Evolutionary conservation across 2,113 vertebrate genomes (phyloP).

Genomic region (Buteo buteo): DNA sequence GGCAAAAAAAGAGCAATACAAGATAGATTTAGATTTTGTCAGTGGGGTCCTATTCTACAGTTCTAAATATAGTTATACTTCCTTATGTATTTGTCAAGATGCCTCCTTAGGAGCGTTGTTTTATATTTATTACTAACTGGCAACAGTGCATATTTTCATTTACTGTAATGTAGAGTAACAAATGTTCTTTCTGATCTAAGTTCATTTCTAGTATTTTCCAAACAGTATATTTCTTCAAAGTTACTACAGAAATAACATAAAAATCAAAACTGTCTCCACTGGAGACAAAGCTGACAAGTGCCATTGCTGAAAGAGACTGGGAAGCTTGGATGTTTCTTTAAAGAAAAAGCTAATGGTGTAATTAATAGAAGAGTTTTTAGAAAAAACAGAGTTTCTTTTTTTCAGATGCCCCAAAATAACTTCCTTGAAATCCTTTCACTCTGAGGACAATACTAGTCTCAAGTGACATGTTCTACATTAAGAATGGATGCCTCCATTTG

Average conservation of each 20-base stretch:
- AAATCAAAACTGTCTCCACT: neutral
- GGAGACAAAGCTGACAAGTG: neutral
- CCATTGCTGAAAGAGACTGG: neutral
- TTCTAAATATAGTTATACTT: neutral
- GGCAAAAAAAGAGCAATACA: neutral
- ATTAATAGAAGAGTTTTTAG: neutral
- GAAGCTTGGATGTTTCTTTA: neutral
- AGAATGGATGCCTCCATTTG: neutral
- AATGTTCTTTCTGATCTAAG: neutral
- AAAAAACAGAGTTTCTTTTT: neutral
- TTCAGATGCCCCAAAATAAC: neutral
- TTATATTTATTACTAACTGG: neutral
- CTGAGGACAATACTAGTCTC: neutral
- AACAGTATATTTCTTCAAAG: neutral
- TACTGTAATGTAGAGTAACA: neutral
- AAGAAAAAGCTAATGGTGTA: neutral
- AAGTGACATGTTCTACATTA: neutral
- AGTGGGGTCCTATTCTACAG: neutral
- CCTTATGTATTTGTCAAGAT: neutral
- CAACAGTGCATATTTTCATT: neutral
- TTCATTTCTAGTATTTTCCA: neutral
- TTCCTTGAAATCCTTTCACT: neutral
- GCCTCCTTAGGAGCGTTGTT: neutral
- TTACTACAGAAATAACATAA: neutral
- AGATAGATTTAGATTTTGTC: neutral